Percentiles rank a stretch among this genome's conserved stretches.
These are phyloP conservation scores for Rattus norvegicus DNA, from an alignment of 2,113 vertebrate species.

Conservation along the genomic window GRCr8 NC_086021.1:47820001-47820500, in stretches of 20 bases:
- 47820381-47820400: not conserved
- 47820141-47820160: not conserved
- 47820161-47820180: conserved; percentile 15
- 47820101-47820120: not conserved
- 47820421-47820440: not conserved
- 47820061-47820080: too few species aligned
- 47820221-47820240: not conserved
- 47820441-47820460: not conserved
- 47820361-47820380: not conserved
- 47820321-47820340: not conserved
- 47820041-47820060: not conserved
- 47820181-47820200: not conserved
- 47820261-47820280: conserved; percentile 34
- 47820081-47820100: too few species aligned
- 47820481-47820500: not conserved
- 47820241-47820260: not conserved
- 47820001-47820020: not conserved
- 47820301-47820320: not conserved
- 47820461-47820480: not conserved
- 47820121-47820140: not conserved
- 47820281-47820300: not conserved
- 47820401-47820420: not conserved
- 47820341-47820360: not conserved
- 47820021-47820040: not conserved
- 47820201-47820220: not conserved